Conservation (phyloP, 53 echinoderm and acorn worm genomes). For the Crossaster papposus region DNA sequence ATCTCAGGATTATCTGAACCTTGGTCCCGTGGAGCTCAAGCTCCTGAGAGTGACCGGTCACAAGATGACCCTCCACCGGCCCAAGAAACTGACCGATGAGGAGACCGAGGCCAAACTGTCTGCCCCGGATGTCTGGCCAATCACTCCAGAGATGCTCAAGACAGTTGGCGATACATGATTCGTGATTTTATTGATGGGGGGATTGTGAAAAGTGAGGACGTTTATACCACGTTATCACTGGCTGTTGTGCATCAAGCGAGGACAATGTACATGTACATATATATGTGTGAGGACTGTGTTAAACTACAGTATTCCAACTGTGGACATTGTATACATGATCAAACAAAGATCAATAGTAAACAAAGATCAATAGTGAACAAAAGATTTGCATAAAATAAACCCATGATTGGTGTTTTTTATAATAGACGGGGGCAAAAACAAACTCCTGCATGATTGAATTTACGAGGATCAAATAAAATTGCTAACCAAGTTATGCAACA, state of each 20-base stretch:
- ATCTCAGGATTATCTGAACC: constrained; percentile 86
- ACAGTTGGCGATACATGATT: constrained; percentile 53
- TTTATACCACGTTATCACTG: background rate
- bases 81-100: constrained; percentile 81
- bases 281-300: background rate
- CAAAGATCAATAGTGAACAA: background rate
- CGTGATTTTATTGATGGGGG: background rate
- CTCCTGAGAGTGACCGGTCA: constrained; percentile 85
- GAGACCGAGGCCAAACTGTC: constrained; percentile 89
- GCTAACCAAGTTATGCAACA: background rate
- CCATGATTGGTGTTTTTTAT: background rate
- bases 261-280: background rate
- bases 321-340: background rate
- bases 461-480: background rate
- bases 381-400: background rate
- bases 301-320: background rate
- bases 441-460: background rate
- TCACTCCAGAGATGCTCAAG: constrained; percentile 89
- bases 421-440: too few species aligned
- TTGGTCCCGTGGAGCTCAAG: constrained; percentile 94
- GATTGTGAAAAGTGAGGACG: background rate
- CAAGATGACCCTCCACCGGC: constrained; percentile 72
- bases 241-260: too few species aligned
- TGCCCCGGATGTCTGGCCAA: constrained; percentile 95
- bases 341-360: background rate